Evolutionary conservation across 2,888 invertebrate species (phyloP).

Genomic region (Ecliptopera silaceata): DNA sequence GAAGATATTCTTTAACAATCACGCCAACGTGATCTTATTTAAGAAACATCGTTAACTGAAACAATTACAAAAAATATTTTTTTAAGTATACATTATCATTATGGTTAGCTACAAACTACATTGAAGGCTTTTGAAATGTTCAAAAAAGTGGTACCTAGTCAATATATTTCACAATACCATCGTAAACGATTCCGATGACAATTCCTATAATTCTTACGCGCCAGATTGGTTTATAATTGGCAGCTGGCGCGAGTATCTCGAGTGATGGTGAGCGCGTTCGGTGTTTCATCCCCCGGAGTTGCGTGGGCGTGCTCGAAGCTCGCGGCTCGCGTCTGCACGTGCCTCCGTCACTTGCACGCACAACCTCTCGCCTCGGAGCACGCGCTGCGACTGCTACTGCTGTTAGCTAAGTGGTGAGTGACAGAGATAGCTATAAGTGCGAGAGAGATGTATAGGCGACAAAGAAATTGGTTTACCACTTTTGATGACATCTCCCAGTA

Average conservation of each 20-base stretch:
- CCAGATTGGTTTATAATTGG: not conserved
- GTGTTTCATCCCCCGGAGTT: constrained; percentile 58
- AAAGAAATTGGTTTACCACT: no score
- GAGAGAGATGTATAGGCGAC: not conserved
- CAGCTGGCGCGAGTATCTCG: constrained; percentile 63
- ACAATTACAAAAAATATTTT: no score
- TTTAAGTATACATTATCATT: no score
- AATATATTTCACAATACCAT: no score
- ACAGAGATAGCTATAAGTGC: not conserved
- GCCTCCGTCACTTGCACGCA: constrained; percentile 57
- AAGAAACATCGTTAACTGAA: no score
- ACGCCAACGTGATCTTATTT: no score
- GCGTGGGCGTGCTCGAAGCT: constrained; percentile 63
- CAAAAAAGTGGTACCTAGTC: not conserved
- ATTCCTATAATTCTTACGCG: no score
- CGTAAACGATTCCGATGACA: no score
- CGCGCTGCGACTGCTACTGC: constrained; percentile 54
- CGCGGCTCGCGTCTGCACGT: constrained; percentile 57
- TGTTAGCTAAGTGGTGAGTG: constrained; percentile 19
- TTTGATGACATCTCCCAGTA: no score
- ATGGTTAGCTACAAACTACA: no score
- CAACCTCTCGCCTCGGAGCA: constrained; percentile 58
- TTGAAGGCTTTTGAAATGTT: not conserved
- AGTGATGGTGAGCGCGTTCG: constrained; percentile 67
- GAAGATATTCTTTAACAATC: no score